Percentiles rank a stretch among this genome's conserved stretches.
phyloP scores from a whole-genome alignment of 2,113 vertebrate species.

The Poeciliopsis occidentalis region DNA sequence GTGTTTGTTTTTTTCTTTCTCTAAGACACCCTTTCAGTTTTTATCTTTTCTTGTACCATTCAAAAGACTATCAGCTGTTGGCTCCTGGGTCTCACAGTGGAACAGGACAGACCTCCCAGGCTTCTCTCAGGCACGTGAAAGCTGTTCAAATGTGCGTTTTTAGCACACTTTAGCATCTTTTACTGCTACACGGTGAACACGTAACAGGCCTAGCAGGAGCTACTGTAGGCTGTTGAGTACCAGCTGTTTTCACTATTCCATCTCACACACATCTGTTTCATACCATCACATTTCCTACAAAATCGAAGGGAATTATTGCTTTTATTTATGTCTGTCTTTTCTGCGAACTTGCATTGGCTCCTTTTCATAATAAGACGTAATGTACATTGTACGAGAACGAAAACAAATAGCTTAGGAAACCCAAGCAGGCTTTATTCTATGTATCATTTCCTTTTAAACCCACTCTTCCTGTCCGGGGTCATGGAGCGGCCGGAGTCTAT shows the following conservation, averaged over 20 bases:
- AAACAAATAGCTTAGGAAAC: not conserved
- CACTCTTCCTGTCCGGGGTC: not conserved
- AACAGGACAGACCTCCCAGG: conserved; percentile 29
- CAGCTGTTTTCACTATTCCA: conserved; percentile 30
- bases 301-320: not conserved
- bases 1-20: conserved; percentile 27
- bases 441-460: not conserved
- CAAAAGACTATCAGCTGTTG: conserved; percentile 22
- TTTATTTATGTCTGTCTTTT: not conserved
- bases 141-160: conserved; percentile 61
- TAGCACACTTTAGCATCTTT: conserved; percentile 44
- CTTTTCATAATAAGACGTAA: not conserved
- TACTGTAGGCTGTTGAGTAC: conserved; percentile 38
- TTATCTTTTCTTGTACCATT: conserved; percentile 19
- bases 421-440: not conserved
- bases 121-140: conserved; percentile 15
- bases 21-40: conserved; percentile 31
- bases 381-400: not conserved
- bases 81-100: conserved; percentile 38
- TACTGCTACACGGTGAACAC: conserved; percentile 39
- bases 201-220: conserved; percentile 38
- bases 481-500: not conserved
- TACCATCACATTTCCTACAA: not conserved
- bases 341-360: not conserved
- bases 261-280: conserved; percentile 19